A percentile compares a stretch with the other conserved stretches of the same genome.
These are phyloP conservation scores for Sesamia inferens DNA, from an alignment of 2,888 invertebrate genomes.

Conservation along the genomic window DNA sequence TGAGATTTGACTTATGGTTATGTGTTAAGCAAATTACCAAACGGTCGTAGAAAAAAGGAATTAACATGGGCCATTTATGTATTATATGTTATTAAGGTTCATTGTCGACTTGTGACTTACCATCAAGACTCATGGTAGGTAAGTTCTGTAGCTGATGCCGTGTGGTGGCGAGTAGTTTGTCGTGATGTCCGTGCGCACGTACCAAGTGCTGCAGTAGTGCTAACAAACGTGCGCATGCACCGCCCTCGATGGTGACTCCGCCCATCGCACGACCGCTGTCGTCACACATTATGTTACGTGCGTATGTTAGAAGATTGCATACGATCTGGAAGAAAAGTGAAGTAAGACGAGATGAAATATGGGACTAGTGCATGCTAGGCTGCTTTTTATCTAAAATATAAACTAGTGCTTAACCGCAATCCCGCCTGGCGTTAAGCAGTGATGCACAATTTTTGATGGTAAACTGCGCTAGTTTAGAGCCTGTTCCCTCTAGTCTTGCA, in stretches of 20 bases:
- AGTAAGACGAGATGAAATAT: no score
- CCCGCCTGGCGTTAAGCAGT: no score
- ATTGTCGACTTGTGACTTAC: conserved; percentile 58
- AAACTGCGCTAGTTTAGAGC: no score
- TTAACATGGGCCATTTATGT: neutral
- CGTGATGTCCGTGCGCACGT: conserved; percentile 70
- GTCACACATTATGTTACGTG: conserved; percentile 91
- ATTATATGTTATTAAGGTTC: neutral
- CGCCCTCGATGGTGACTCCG: conserved; percentile 73
- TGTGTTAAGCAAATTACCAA: no score
- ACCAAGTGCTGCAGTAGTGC: conserved; percentile 73
- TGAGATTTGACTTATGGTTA: no score
- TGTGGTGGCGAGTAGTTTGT: conserved; percentile 78
- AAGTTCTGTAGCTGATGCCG: conserved; percentile 77
- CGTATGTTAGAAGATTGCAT: conserved; percentile 93
- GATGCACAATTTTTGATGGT: no score
- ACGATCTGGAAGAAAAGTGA: conserved; percentile 88
- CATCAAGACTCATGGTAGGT: conserved; percentile 79
- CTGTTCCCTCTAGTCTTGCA: no score
- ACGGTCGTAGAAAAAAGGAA: no score
- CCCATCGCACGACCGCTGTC: conserved; percentile 89
- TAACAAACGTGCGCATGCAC: conserved; percentile 74
- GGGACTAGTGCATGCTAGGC: no score
- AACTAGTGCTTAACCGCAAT: no score
- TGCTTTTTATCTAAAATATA: no score